Base-by-base conservation (phyloP, 2,888 invertebrate genomes). In the Trachelus stipa region DNA sequence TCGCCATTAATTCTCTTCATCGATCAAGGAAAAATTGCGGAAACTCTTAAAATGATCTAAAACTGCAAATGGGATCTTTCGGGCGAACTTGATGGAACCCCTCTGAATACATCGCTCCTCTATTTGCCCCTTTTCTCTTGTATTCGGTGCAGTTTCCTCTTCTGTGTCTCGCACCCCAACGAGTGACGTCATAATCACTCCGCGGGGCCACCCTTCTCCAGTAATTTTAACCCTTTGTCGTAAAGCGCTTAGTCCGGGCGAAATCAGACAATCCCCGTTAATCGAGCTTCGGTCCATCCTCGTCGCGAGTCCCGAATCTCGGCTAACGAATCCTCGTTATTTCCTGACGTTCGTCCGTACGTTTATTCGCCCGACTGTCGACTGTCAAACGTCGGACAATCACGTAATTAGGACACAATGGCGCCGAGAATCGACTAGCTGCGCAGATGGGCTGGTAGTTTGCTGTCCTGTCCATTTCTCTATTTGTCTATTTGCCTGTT, bases 351-450 rank as follows among this genome's bases (percentile, higher is more conserved):
- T 12, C 71, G 3, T 23, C 23, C 56, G 15, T 9, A 23, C 37
- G 37, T 69, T 34, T 73, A 23, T 33, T 31, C 76, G 79, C 71
- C 79, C 78, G 82, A 80, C 83, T 81, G 83, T 83, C 85, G 80
- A 82, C 85, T 81, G 84, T 85, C 84, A 82, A 80, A 83, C 81
- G 79, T 75, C 83, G 85, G 83, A 89, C 89, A 89, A 88, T 88
- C 82, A 86, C 84, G 84, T 86, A 88, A 88, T 89, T 88, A 89
- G 87, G 83, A 82, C 82, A 88, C 87, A 87, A 86, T 87, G 85
- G 9, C 81, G 81, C 79, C 82, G 81, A 83, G 83, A 80, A 82
- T 80, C 81, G 76, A 78, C 79, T 37, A 75, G 77, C 74, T 74
- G 69, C 76, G 12, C 37, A 68, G 69, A 30, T 31, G 56, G 68